These are phyloP conservation scores for Diarsia dahlii DNA, from an alignment of 2,888 invertebrate genomes.

Conservation along the genomic window DNA sequence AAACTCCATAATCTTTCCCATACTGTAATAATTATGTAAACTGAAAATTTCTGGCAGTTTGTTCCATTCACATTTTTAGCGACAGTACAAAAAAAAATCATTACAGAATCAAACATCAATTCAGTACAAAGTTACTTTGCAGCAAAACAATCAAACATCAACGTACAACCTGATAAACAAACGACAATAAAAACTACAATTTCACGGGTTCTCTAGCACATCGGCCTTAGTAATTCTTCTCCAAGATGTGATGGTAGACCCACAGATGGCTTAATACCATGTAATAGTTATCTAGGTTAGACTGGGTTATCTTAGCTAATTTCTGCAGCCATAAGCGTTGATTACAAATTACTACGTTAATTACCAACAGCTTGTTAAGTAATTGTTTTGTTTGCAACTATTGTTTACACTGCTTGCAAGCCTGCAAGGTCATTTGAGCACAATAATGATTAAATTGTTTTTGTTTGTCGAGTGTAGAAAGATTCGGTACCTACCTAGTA, in stretches of 20 bases:
- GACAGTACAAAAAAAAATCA: too few relatives aligned
- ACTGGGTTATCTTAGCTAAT: constrained; percentile 55
- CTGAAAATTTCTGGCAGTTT: too few relatives aligned
- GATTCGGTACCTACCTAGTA: not conserved
- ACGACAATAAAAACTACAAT: not conserved
- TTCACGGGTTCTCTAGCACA: not conserved
- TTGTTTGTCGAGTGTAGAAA: constrained; percentile 19
- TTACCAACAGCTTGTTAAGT: constrained; percentile 43
- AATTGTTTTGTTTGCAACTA: constrained; percentile 45
- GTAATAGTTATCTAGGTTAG: constrained; percentile 60
- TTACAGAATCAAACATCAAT: not conserved
- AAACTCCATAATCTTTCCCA: not conserved
- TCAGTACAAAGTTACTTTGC: not conserved
- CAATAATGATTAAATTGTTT: constrained; percentile 41
- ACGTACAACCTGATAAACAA: not conserved
- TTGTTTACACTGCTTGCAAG: constrained; percentile 51
- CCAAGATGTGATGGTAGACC: not conserved
- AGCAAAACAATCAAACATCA: not conserved
- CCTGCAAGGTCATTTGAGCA: constrained; percentile 37
- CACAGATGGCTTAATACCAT: constrained; percentile 34
- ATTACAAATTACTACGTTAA: constrained; percentile 53
- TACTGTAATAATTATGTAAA: too few relatives aligned
- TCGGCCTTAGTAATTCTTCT: not conserved
- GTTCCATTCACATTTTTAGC: too few relatives aligned
- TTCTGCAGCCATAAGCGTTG: constrained; percentile 37